Percentiles rank a stretch among this genome's conserved stretches.
Conservation (phyloP, 92 coral and sea anemone species). For the Micromussa lordhowensis region DNA sequence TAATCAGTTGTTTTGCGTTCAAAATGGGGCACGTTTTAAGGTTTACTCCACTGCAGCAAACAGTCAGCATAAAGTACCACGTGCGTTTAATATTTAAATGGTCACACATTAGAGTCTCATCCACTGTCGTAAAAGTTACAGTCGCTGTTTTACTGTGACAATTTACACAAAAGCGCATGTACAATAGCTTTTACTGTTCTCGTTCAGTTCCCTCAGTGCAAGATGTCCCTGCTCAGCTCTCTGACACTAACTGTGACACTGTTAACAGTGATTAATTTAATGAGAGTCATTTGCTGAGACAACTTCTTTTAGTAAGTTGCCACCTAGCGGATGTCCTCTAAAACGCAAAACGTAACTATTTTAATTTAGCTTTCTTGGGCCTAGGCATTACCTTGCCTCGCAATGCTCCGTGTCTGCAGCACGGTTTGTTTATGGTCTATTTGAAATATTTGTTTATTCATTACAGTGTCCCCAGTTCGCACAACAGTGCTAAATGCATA, state of each 20-base stretch:
- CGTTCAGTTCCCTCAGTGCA: too few species aligned
- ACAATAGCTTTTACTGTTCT: background rate
- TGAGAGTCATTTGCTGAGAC: background rate
- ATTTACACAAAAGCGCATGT: background rate
- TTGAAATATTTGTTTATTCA: too few species aligned
- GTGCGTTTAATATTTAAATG: background rate
- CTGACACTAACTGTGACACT: background rate
- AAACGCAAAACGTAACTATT: background rate
- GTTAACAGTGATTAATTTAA: background rate
- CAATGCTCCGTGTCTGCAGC: background rate
- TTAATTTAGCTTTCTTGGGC: background rate
- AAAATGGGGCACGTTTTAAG: background rate
- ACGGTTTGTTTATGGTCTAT: conserved; percentile 7
- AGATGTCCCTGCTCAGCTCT: background rate
- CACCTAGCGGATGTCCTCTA: background rate
- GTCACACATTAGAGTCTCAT: background rate
- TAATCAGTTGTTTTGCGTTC: background rate
- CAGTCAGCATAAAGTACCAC: background rate
- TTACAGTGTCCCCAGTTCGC: too few species aligned
- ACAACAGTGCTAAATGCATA: too few species aligned
- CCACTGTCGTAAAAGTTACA: background rate
- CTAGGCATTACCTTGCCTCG: background rate
- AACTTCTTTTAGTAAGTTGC: background rate
- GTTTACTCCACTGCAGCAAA: background rate
- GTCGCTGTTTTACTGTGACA: too few species aligned